Evolutionary conservation across 2,888 invertebrate species (phyloP), one percentile per base, ranked within the genome.

Genomic region (Eupithecia centaureata): DNA sequence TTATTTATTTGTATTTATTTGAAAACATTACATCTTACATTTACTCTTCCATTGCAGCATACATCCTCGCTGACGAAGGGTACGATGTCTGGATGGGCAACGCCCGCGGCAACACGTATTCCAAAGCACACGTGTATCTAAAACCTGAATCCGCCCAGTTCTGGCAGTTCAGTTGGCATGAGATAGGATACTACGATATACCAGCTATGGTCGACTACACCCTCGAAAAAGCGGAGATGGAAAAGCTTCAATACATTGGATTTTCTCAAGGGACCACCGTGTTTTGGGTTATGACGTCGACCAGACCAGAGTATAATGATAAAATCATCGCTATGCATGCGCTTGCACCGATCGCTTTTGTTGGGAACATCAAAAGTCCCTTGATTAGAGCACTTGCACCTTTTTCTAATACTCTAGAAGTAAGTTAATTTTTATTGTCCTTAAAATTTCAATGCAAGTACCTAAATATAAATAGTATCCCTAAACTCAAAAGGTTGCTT

Each of bases 1-100:
- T n/a, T n/a, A n/a, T n/a, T n/a, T n/a, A n/a, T n/a, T n/a, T n/a
- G n/a, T n/a, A n/a, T n/a, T n/a, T n/a, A n/a, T n/a, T n/a, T n/a
- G n/a, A n/a, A n/a, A n/a, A n/a, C n/a, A n/a, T n/a, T n/a, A n/a
- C n/a, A n/a, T n/a, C n/a, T n/a, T n/a, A n/a, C n/a, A n/a, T n/a
- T n/a, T n/a, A 2, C 18, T 38, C 12, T 68, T 54, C 30, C 33
- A 52, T 77, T 85, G 35, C 79, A 97, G 97, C 91, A 72, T 96
- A 94, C 89, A 93, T 95, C 79, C 92, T 96, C 73, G 94, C 96
- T 0, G 95, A 96, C 73, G 88, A 92, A 18, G 96, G 96, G 13
- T 96, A 95, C 79, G 96, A 96, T 77, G 96, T 96, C 0, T 98
- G 98, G 98, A 86, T 98, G 86, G 97, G 97, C 8, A 98, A 98